Base-by-base conservation (phyloP, 2,888 invertebrate genomes). In the Cheilosia vernalis region DNA sequence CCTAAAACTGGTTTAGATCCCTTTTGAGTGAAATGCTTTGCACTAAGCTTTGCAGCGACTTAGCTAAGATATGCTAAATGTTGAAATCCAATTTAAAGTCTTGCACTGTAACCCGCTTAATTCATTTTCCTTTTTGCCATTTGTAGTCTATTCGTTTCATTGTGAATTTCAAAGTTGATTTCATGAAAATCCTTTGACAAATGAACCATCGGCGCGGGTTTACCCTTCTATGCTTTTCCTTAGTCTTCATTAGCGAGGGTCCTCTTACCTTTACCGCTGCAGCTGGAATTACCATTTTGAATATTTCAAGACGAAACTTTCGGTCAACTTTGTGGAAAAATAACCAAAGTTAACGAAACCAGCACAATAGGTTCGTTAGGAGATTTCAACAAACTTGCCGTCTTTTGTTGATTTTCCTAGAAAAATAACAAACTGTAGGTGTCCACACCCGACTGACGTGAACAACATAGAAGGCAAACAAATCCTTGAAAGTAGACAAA, bases 231-330 rank as follows among this genome's bases (percentile, higher is more conserved):
- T 44, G 24, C 40, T 10, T 33, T 33, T 33, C 33, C 30, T 42
- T 44, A 15, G 27, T 17, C 6, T 21, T 53, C 42, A 27, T 47
- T 44, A 33, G 15, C 13, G 66, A 51, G 15, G 19, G 21, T 37
- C 67, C 53, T 63, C 53, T 69, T 69, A 30, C 53, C 51, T 69
- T 69, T 63, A 47, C 40, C 37, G 30, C 13, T 24, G 47, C 17
- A 69, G 60, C 37, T 77, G 55, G 69, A 78, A 69, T 78, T 78
- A 61, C 61, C 61, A 30, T 63, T 78, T 63, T 44, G 69, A 44
- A 55, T 69, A 69, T 55, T 19, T 69, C 63, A 37, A 78, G 37
- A 47, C 27, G 27, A 27, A 69, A 70, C 10, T 69, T 69, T 55
- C 37, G 70, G 70, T 78, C 56, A 72, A 42, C 33, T 58, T 44